A percentile compares a stretch with the other conserved stretches of the same genome.
phyloP scores from a whole-genome alignment of 2,113 vertebrate genomes.

The Megaleporinus macrocephalus region DNA sequence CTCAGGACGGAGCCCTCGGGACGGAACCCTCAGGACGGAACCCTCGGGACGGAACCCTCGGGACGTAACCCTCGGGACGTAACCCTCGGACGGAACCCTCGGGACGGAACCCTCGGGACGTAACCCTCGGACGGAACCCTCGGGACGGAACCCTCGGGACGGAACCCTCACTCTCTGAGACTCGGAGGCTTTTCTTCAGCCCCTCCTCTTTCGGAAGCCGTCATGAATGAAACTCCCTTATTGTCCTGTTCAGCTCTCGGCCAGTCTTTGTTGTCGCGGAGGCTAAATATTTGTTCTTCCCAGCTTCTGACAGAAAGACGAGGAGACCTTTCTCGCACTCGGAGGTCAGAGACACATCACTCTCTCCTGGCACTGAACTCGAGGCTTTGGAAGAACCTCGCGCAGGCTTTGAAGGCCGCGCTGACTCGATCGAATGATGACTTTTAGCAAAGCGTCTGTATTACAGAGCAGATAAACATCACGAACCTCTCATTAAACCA shows the following conservation, averaged over 20 bases:
- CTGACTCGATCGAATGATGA: neutral
- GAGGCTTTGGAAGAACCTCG: neutral
- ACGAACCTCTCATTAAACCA: slow-evolving; percentile 72
- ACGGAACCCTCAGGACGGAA: too few relatives aligned
- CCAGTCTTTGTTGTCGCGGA: slow-evolving; percentile 79
- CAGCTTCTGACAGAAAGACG: slow-evolving; percentile 83
- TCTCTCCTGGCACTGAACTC: slow-evolving; percentile 59
- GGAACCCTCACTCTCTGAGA: slow-evolving; percentile 26
- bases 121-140: too few relatives aligned
- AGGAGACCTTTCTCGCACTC: slow-evolving; percentile 75
- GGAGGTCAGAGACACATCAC: slow-evolving; percentile 68
- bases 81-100: too few relatives aligned
- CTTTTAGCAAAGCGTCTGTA: neutral
- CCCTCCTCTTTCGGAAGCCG: slow-evolving; percentile 23
- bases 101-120: neutral
- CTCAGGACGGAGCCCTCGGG: too few relatives aligned
- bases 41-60: too few relatives aligned
- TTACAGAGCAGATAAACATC: slow-evolving; percentile 62
- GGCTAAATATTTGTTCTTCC: slow-evolving; percentile 92
- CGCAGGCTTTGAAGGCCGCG: too few relatives aligned
- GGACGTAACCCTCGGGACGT: too few relatives aligned
- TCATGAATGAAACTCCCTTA: slow-evolving; percentile 64
- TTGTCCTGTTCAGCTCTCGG: slow-evolving; percentile 76
- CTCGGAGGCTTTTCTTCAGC: neutral
- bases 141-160: neutral